A percentile compares a stretch with the other conserved stretches of the same genome.
Evolutionary conservation across 1,140 invertebrate species (phyloP).

Genomic region (Formica selysi): DNA sequence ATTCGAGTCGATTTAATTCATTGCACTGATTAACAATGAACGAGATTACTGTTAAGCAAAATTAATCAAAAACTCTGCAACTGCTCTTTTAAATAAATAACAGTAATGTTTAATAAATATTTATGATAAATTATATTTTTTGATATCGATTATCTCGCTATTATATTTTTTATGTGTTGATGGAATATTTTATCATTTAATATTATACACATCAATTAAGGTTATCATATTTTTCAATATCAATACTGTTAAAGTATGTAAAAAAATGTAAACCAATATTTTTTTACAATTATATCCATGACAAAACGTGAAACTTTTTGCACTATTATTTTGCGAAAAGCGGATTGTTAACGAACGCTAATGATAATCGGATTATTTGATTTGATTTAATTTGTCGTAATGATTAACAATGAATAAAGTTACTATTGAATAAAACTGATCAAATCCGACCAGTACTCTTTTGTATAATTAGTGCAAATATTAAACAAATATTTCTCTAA

Average conservation of each 20-base stretch:
- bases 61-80: not conserved
- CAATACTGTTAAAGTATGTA: no score
- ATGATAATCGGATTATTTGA: conserved; percentile 4
- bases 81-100: not conserved
- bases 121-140: not conserved
- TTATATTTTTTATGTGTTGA: no score
- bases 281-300: not conserved
- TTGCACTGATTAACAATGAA: conserved; percentile 11
- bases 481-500: not conserved
- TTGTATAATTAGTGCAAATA: not conserved
- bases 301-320: not conserved
- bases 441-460: no score
- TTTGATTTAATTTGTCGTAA: conserved; percentile 27
- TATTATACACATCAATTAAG: no score
- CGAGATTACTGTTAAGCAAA: conserved; percentile 7
- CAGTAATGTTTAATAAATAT: conserved; percentile 9
- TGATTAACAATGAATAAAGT: conserved; percentile 21
- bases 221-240: no score
- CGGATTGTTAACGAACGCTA: conserved; percentile 5
- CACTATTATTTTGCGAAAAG: not conserved
- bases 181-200: no score
- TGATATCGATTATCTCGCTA: conserved; percentile 1
- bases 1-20: conserved; percentile 2
- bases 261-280: not conserved
- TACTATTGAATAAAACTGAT: conserved; percentile 8